A percentile compares a stretch with the other conserved stretches of the same genome.
Conservation (phyloP, 2,113 vertebrate species). For the Fregata magnificens region DNA sequence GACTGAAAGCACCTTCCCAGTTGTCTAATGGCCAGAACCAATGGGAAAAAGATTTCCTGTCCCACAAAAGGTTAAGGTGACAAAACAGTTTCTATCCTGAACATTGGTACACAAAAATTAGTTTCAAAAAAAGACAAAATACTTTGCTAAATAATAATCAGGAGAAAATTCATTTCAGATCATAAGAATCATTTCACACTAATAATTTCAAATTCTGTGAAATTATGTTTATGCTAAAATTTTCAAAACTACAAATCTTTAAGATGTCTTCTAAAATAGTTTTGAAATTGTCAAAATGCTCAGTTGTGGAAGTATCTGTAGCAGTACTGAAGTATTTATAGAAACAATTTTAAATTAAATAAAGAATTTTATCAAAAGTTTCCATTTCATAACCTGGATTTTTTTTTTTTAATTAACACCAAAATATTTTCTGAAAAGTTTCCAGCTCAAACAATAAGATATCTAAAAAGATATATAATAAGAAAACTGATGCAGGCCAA, state of each 20-base stretch:
- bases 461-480: not conserved
- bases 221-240: not conserved
- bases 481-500: not conserved
- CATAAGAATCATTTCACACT: not conserved
- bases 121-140: not conserved
- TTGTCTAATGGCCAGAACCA: not conserved
- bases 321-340: not conserved
- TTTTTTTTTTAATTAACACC: not conserved
- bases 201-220: not conserved
- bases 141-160: not conserved
- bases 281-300: not conserved
- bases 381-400: not conserved
- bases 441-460: not conserved
- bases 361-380: not conserved
- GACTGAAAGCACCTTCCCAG: not conserved
- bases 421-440: not conserved
- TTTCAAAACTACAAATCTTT: not conserved
- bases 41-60: not conserved
- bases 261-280: not conserved
- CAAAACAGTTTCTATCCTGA: not conserved
- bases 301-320: not conserved
- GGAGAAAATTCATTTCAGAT: not conserved
- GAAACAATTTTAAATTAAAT: not conserved
- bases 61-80: not conserved
- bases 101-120: not conserved